Base-by-base conservation (phyloP, 1,140 invertebrate species). In the Antheraea mylitta region DNA sequence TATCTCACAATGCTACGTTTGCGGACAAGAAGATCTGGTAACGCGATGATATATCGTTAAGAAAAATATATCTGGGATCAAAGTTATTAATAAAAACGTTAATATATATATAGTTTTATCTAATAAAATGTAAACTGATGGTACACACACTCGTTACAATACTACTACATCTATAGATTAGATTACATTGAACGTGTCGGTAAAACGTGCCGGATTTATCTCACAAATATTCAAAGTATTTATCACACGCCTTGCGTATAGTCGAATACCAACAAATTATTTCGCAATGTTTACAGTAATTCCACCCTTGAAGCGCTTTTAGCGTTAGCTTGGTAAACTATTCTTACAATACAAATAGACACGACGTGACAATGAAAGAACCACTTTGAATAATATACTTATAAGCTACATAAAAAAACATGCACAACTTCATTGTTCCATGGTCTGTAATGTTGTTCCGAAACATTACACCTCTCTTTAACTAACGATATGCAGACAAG, bases 271-370 rank as follows among this genome's bases (percentile, higher is more conserved):
- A n/a, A 16, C 45, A n/a, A 5, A 13, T 13, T n/a, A 53, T 6
- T 16, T 53, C 45, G 13, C 5, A 53, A 53, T 53, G 45, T 53
- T 53, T 53, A 53, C 45, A 53, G 45, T 16, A 13, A 53, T 53
- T 53, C 9, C 45, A 53, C 45, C 45, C 45, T 53, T 53, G 45
- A 53, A 53, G 45, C 45, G 45, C 45, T 53, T 53, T 53, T 53
- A 53, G 45, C 45, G 45, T n/a, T 53, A 13, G 16, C 45, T 53
- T 13, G 16, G 1, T 53, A 53, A 53, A 16, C 1, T 16, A 53
- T n/a, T 13, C 2, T 6, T 53, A 2, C 45, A 53, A 53, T 53
- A 53, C 11, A 53, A 5, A 16, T 6, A 6, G 6, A 2, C 45
- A 6, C 45, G 45, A 53, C 7, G 36, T 0, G 1, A 61, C 16